Evolutionary conservation across 2,888 invertebrate genomes (phyloP).

Genomic region (Reticulitermes lucifugus): DNA sequence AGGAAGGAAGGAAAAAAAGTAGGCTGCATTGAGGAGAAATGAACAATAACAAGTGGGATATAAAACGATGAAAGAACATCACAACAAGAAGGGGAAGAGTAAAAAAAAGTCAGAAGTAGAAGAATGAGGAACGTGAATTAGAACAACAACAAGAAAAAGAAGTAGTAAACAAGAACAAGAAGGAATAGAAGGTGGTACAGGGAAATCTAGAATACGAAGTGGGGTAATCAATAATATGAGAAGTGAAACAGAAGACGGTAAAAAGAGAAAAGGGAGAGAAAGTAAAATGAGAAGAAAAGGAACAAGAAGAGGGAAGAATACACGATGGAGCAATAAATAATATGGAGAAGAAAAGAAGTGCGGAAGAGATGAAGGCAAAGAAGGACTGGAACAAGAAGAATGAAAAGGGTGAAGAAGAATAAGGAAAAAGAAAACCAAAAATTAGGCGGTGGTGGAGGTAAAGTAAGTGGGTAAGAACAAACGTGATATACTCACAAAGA

Average conservation of each 20-base stretch:
- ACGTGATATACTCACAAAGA: constrained; percentile 78
- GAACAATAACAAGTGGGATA: too few relatives aligned
- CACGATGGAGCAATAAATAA: not conserved
- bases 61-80: too few relatives aligned
- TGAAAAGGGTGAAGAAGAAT: not conserved
- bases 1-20: not conserved
- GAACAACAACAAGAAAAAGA: too few relatives aligned
- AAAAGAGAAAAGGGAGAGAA: not conserved
- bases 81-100: not conserved
- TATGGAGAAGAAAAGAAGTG: not conserved
- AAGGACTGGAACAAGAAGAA: not conserved
- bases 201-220: too few relatives aligned
- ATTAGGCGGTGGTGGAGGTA: not conserved
- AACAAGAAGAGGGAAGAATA: not conserved
- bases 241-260: not conserved
- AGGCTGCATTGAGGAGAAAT: too few relatives aligned
- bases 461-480: not conserved
- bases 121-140: not conserved
- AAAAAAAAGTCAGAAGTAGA: not conserved
- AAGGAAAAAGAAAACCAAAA: not conserved
- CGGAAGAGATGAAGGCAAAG: not conserved
- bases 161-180: too few relatives aligned
- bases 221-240: too few relatives aligned
- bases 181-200: too few relatives aligned
- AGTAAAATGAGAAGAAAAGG: not conserved